Percentiles rank a stretch among this genome's conserved stretches.
Conservation (phyloP, 2,888 invertebrate genomes). For the Volucella inflata region DNA sequence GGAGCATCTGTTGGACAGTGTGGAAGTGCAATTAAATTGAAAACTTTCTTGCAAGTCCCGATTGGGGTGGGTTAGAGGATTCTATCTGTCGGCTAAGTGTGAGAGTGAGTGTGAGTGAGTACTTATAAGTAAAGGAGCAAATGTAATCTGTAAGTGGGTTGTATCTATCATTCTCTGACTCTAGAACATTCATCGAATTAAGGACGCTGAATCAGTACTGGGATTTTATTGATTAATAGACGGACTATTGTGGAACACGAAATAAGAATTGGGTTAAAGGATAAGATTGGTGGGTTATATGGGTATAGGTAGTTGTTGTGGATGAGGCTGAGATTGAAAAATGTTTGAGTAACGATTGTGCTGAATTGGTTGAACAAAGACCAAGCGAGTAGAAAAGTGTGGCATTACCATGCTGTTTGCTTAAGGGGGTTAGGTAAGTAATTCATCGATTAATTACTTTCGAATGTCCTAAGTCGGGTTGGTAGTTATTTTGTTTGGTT, state of each 20-base stretch:
- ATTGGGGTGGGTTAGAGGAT: slow-evolving; percentile 5
- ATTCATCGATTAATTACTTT: too few relatives aligned
- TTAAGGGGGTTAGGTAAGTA: too few relatives aligned
- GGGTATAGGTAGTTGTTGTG: neutral
- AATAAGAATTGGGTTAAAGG: slow-evolving; percentile 12
- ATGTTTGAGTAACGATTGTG: too few relatives aligned
- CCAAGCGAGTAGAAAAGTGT: too few relatives aligned
- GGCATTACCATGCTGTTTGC: too few relatives aligned
- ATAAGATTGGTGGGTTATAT: neutral
- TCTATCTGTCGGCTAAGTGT: slow-evolving; percentile 20
- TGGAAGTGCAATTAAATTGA: slow-evolving; percentile 67
- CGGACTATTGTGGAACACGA: slow-evolving; percentile 24
- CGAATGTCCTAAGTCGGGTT: too few relatives aligned
- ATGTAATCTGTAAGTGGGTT: slow-evolving; percentile 10
- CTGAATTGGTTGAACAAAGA: too few relatives aligned
- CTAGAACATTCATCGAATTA: slow-evolving; percentile 42
- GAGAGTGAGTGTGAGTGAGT: neutral
- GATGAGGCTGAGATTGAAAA: too few relatives aligned
- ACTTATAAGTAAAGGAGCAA: slow-evolving; percentile 2
- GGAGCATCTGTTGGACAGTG: slow-evolving; percentile 45
- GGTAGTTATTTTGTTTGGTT: too few relatives aligned
- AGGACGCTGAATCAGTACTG: slow-evolving; percentile 30
- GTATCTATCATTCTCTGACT: slow-evolving; percentile 7
- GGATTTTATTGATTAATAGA: slow-evolving; percentile 58
- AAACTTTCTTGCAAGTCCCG: slow-evolving; percentile 44